phyloP scores from a whole-genome alignment of 2,797 vertebrate species.

The Sebastes taczanowskii region DNA sequence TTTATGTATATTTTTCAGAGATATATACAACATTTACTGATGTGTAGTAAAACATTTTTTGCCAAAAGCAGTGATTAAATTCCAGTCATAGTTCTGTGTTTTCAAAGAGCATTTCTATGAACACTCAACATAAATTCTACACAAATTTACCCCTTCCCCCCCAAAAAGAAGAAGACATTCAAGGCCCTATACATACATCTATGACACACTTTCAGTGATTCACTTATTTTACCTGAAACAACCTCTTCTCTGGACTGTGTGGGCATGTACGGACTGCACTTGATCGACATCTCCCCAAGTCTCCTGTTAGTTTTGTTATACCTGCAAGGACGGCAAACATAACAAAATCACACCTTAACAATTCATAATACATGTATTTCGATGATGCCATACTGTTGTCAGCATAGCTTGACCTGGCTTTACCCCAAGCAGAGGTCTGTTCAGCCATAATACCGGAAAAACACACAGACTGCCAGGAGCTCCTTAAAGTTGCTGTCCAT shows the following conservation, averaged over 20 bases:
- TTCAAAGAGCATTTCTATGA: neutral
- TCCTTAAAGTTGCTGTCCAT: slow-evolving; percentile 3
- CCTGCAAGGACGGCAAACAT: neutral
- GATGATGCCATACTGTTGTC: neutral
- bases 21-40: neutral
- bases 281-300: neutral
- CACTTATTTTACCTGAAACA: neutral
- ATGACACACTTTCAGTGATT: neutral
- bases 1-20: neutral
- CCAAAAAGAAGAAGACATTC: neutral
- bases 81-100: fast-evolving
- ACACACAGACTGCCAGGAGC: neutral
- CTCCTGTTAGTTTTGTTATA: neutral
- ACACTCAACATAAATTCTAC: neutral
- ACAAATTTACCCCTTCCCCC: neutral
- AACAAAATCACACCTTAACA: neutral
- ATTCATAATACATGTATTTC: neutral
- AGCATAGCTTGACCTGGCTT: neutral
- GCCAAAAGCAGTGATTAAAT: neutral
- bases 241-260: neutral
- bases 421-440: neutral
- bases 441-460: neutral
- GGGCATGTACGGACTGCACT: neutral
- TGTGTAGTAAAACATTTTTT: neutral
- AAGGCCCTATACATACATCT: neutral